Conservation (phyloP, 2,113 vertebrate genomes). For the pig (Sus scrofa) region T2T-Sscrofa CM000817.6:87587501-87588000, state of each 20-base stretch:
- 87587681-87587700: not conserved
- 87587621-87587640: not conserved
- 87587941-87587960: slow-evolving; percentile 73
- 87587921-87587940: slow-evolving; percentile 65
- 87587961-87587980: not conserved
- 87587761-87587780: slow-evolving; percentile 7
- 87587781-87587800: not conserved
- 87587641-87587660: not conserved
- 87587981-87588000: not conserved
- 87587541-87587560: not conserved
- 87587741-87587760: not conserved
- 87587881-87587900: slow-evolving; percentile 79
- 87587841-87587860: slow-evolving; percentile 67
- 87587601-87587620: not conserved
- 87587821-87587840: slow-evolving; percentile 76
- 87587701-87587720: not conserved
- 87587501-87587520: not conserved
- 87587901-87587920: slow-evolving; percentile 82
- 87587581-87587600: not conserved
- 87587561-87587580: not conserved
- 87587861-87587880: slow-evolving; percentile 71
- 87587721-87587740: not conserved
- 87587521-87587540: not conserved
- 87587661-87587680: not conserved
- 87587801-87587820: slow-evolving; percentile 54